Conservation (phyloP, 2,113 vertebrate species). For the Crotophaga sulcirostris region DNA sequence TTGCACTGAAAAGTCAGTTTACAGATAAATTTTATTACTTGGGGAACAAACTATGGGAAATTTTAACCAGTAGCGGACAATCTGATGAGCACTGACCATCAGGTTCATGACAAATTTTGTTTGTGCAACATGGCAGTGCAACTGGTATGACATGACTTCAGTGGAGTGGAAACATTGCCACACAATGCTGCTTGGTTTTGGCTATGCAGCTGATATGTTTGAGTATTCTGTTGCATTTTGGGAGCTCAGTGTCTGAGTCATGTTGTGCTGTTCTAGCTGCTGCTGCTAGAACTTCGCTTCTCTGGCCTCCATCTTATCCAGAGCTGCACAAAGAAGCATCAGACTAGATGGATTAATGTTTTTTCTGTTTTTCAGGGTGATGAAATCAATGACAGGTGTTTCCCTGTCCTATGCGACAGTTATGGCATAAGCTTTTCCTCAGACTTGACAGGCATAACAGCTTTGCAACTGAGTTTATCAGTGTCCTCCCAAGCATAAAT, state of each 20-base stretch:
- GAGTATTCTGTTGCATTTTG: fast-evolving
- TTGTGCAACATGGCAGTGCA: not conserved
- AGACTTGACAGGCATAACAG: not conserved
- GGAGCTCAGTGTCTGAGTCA: not conserved
- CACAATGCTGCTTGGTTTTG: not conserved
- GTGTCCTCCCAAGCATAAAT: not conserved
- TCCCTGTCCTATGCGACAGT: not conserved
- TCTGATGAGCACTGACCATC: not conserved
- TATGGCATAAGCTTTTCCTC: not conserved
- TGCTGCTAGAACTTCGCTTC: not conserved
- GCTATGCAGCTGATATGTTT: not conserved
- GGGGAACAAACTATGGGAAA: not conserved
- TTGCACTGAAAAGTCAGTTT: not conserved
- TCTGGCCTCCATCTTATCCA: not conserved
- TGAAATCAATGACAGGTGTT: not conserved
- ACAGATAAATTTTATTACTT: not conserved
- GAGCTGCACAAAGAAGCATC: not conserved
- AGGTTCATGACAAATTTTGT: not conserved
- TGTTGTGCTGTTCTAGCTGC: not conserved
- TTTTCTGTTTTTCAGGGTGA: not conserved
- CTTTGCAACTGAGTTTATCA: not conserved
- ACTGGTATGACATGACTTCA: fast-evolving
- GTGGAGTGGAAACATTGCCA: not conserved
- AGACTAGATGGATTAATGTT: not conserved
- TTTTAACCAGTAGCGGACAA: not conserved